These are phyloP conservation scores for Catharus ustulatus DNA, from an alignment of 2,797 vertebrate species.

Conservation along the genomic window DNA sequence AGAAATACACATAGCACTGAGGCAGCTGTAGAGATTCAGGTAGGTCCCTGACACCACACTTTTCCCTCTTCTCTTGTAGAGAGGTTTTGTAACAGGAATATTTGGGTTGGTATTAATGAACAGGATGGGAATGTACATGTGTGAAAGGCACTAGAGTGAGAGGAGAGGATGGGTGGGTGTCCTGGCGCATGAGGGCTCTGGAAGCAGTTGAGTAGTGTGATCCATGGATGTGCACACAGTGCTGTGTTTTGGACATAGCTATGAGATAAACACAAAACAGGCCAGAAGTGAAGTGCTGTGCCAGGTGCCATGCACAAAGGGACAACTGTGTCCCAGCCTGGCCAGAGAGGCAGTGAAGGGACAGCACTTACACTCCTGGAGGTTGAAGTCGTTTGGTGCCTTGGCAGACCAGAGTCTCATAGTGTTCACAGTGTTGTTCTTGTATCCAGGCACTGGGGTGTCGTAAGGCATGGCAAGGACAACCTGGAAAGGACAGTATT, in stretches of 20 bases:
- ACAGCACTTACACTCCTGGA: slow-evolving; percentile 82
- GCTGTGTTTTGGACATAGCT: not conserved
- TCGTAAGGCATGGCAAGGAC: slow-evolving; percentile 83
- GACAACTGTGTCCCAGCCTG: not conserved
- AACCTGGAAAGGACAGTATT: not conserved
- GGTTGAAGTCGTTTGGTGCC: slow-evolving; percentile 88
- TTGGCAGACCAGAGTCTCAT: slow-evolving; percentile 92
- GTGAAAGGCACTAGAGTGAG: not conserved
- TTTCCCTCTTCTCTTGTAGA: not conserved
- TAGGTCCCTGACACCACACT: not conserved
- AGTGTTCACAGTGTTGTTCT: slow-evolving; percentile 90
- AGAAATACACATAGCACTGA: not conserved
- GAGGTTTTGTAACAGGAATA: not conserved
- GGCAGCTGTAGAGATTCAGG: not conserved
- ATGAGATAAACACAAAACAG: not conserved
- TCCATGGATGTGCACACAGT: not conserved
- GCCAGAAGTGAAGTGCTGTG: not conserved
- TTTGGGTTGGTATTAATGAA: not conserved
- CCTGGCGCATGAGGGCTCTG: not conserved
- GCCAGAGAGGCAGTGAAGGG: not conserved
- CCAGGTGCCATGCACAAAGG: not conserved
- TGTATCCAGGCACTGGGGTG: slow-evolving; percentile 87
- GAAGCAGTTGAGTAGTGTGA: not conserved
- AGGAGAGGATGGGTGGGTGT: not conserved
- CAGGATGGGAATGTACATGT: not conserved